Conservation (phyloP, 2,797 vertebrate species). For the Anniella stebbinsi region DNA sequence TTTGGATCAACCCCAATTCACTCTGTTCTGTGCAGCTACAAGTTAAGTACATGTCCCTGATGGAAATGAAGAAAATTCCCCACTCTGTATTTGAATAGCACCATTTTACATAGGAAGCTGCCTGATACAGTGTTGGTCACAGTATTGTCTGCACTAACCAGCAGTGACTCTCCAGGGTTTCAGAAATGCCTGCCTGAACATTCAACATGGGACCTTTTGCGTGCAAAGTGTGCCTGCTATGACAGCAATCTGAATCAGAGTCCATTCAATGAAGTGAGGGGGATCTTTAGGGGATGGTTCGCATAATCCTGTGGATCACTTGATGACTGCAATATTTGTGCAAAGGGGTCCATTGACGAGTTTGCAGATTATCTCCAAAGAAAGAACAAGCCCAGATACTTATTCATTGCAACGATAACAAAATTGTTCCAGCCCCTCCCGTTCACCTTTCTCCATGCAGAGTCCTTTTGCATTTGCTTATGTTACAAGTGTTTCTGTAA, state of each 20-base stretch:
- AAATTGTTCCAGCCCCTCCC: accelerated
- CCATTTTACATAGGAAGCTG: neutral
- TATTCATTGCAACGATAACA: neutral
- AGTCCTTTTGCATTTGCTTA: conserved; percentile 2
- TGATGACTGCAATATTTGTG: neutral
- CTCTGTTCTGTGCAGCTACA: neutral
- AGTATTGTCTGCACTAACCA: neutral
- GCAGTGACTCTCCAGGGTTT: neutral
- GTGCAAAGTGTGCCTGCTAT: neutral
- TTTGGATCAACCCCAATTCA: neutral
- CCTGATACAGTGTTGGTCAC: neutral
- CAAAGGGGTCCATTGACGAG: neutral
- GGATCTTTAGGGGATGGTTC: neutral
- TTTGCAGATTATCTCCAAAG: neutral
- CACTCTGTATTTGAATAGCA: neutral
- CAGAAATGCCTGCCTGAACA: neutral
- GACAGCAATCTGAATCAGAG: neutral
- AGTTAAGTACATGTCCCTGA: neutral
- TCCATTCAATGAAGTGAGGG: neutral
- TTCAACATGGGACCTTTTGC: neutral
- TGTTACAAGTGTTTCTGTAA: accelerated
- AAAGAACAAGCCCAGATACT: neutral
- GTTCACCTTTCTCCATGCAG: neutral
- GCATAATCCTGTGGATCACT: neutral
- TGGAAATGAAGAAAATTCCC: neutral